Base-by-base conservation (phyloP, 2,797 vertebrate species). In the Rhinophrynus dorsalis region DNA sequence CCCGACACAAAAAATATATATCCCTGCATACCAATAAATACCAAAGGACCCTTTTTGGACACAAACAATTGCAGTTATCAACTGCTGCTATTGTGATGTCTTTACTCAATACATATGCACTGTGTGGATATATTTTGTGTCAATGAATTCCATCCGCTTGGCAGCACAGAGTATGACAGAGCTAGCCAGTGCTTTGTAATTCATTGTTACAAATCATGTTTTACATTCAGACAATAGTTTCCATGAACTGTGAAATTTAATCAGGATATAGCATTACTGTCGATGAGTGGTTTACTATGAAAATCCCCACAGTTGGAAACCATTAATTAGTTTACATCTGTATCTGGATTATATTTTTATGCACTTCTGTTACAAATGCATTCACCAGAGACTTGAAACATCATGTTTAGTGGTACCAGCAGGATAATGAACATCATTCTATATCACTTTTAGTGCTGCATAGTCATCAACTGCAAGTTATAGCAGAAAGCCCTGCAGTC, bases 141-240 rank as follows among this genome's bases (percentile, higher is more conserved):
- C n/a, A n/a, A n/a, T n/a, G n/a, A n/a, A n/a, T n/a, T n/a, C n/a
- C n/a, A n/a, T n/a, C n/a, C n/a, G n/a, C n/a, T n/a, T n/a, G n/a
- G n/a, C n/a, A n/a, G n/a, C n/a, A n/a, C n/a, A n/a, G n/a, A n/a
- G n/a, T n/a, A n/a, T 17, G 40, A 44, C 40, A 6, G 20, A 17
- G n/a, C 20, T 44, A 44, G 5, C 20, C 40, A 44, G 44, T 47
- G 20, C 18, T 47, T 2, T 27, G 47, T 26, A 27, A 29, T 51
- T 9, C 47, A 51, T 51, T 51, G 23, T 51, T 13, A 51, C 12
- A 51, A 51, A 26, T 51, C 47, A 51, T 51, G 47, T 51, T 51
- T 5, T n/a, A 7, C 37, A 13, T 27, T 27, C 4, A 51, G 6
- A 51, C 24, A 51, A n/a, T 15, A 51, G 10, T 27, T 51, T 51